phyloP scores from a whole-genome alignment of 1,140 invertebrate species.

The Liolophura sinensis region DNA sequence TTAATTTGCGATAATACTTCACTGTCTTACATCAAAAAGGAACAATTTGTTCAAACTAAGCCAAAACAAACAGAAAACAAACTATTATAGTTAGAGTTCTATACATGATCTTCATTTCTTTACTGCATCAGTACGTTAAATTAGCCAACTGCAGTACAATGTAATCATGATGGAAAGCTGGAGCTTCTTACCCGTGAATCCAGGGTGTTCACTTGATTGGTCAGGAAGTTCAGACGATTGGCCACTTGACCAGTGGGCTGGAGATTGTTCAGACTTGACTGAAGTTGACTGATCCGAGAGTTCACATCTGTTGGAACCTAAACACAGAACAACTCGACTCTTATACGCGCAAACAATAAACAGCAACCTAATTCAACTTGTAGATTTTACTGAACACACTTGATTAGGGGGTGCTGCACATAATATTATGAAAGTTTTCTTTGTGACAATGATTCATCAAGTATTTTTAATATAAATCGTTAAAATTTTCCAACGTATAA shows the following conservation, averaged over 20 bases:
- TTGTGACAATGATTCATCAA: background rate
- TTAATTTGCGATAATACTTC: too few relatives aligned
- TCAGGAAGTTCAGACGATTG: constrained; percentile 20
- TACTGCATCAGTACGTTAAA: too few relatives aligned
- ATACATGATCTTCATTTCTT: too few relatives aligned
- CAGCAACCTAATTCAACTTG: background rate
- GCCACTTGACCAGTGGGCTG: constrained; percentile 35
- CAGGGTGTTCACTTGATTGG: constrained; percentile 16
- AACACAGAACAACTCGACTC: background rate
- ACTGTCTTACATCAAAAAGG: too few relatives aligned
- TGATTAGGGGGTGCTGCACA: background rate
- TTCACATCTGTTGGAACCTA: constrained; percentile 1
- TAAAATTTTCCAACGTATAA: too few relatives aligned
- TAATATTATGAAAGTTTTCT: background rate
- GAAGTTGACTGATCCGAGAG: constrained; percentile 8
- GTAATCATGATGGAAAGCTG: too few relatives aligned
- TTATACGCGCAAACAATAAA: background rate
- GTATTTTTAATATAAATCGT: background rate
- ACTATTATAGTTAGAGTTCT: too few relatives aligned
- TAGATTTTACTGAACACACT: background rate
- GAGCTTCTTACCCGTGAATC: constrained; percentile 22
- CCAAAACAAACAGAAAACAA: too few relatives aligned
- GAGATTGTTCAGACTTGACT: constrained; percentile 26
- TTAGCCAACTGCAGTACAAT: too few relatives aligned
- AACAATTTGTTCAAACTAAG: too few relatives aligned